These are phyloP conservation scores for Sylvilagus bachmani DNA, from an alignment of 2,113 vertebrate species.

Conservation along the genomic window DNA sequence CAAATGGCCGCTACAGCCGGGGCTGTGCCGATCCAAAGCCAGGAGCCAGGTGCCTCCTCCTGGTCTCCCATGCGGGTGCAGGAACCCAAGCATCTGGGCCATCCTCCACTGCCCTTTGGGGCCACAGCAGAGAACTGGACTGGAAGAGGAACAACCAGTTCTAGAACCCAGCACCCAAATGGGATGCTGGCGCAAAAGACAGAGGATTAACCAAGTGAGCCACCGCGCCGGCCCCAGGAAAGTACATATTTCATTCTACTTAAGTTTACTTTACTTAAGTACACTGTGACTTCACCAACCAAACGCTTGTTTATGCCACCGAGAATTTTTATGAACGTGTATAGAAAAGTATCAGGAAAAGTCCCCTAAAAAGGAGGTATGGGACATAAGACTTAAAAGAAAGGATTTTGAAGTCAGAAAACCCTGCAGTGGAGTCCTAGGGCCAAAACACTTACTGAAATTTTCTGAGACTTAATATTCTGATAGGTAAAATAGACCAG, in stretches of 20 bases:
- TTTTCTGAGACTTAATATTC: constrained; percentile 27
- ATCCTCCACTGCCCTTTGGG: too few species aligned
- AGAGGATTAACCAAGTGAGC: too few species aligned
- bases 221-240: too few species aligned
- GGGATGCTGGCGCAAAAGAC: too few species aligned
- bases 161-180: too few species aligned
- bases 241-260: not conserved
- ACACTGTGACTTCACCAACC: not conserved
- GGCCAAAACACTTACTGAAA: not conserved
- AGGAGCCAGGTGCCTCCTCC: too few species aligned
- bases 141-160: too few species aligned
- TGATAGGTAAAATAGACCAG: not conserved
- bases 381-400: not conserved
- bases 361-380: not conserved
- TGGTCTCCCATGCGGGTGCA: too few species aligned
- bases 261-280: not conserved
- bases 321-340: not conserved
- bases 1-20: too few species aligned
- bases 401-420: constrained; percentile 23
- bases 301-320: not conserved
- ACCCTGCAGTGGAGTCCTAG: not conserved
- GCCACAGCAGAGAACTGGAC: too few species aligned
- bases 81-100: too few species aligned
- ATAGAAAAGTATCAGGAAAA: not conserved
- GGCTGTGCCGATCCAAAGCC: too few species aligned